Conservation (phyloP, 2,888 invertebrate genomes). For the Ferdinandea cuprea region DNA sequence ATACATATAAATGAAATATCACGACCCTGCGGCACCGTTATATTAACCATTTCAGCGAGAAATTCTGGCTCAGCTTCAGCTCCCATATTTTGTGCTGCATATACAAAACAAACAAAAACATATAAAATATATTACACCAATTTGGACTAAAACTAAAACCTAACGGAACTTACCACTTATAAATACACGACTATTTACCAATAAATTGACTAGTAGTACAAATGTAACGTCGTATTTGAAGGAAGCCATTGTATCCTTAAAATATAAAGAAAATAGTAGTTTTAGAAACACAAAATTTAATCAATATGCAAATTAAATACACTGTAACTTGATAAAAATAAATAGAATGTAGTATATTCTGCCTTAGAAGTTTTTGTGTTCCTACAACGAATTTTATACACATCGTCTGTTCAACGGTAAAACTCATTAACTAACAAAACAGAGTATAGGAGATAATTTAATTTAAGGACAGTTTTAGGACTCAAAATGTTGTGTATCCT, state of each 20-base stretch:
- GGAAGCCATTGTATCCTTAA: conserved; percentile 19
- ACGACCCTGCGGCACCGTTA: conserved; percentile 93
- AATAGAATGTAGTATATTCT: too few species aligned
- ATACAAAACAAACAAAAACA: conserved; percentile 73
- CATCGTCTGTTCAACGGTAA: too few species aligned
- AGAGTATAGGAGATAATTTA: too few species aligned
- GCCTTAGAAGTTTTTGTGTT: too few species aligned
- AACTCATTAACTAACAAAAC: too few species aligned
- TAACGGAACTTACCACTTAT: conserved; percentile 38
- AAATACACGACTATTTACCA: neutral
- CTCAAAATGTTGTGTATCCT: too few species aligned
- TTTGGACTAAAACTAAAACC: neutral
- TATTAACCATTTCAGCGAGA: conserved; percentile 92
- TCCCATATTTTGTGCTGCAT: conserved; percentile 88
- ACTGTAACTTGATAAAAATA: too few species aligned
- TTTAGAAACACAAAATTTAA: too few species aligned
- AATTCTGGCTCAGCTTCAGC: conserved; percentile 90
- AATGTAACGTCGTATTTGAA: conserved; percentile 22
- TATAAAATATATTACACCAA: conserved; percentile 2
- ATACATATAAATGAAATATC: conserved; percentile 95
- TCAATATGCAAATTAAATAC: too few species aligned
- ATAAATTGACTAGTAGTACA: neutral
- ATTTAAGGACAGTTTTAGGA: too few species aligned
- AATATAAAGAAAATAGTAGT: too few species aligned
- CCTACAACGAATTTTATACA: too few species aligned